A percentile compares a stretch with the other conserved stretches of the same genome.
phyloP scores from a whole-genome alignment of 2,797 vertebrate species.

The Danionella dracula region DNA sequence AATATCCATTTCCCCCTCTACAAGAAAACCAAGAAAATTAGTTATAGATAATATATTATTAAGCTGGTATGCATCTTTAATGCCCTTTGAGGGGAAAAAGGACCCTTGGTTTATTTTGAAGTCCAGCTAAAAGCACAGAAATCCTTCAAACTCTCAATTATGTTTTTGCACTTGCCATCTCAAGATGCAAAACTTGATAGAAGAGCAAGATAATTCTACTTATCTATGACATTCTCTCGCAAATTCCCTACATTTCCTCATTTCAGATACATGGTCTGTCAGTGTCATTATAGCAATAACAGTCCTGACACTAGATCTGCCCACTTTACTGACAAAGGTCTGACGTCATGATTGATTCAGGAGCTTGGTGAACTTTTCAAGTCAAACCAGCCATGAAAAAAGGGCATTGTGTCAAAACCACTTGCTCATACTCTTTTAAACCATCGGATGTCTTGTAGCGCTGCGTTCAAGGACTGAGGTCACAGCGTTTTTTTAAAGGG shows the following conservation, averaged over 20 bases:
- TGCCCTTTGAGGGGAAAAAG: constrained; percentile 25
- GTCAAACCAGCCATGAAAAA: not conserved
- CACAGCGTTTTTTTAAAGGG: not conserved
- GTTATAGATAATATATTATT: constrained; percentile 44
- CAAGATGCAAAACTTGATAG: not conserved
- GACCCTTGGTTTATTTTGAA: constrained; percentile 19
- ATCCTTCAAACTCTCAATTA: constrained; percentile 7
- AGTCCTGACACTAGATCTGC: constrained; percentile 15
- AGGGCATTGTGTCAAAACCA: not conserved
- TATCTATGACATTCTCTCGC: not conserved
- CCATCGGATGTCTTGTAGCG: not conserved
- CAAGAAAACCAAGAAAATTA: constrained; percentile 28
- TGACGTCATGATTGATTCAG: constrained; percentile 16
- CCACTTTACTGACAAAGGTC: not conserved
- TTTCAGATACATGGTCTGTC: not conserved
- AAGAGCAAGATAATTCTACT: constrained; percentile 5
- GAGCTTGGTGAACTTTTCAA: not conserved
- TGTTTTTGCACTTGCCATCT: constrained; percentile 5
- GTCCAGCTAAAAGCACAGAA: constrained; percentile 5
- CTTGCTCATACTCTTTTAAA: not conserved
- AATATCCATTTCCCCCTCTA: constrained; percentile 13
- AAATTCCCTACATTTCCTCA: not conserved
- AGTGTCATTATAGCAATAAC: constrained; percentile 22
- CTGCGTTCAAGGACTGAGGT: not conserved
- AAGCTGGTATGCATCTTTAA: constrained; percentile 34